Percentiles rank a stretch among this genome's conserved stretches.
Evolutionary conservation across 2,113 vertebrate genomes (phyloP).

Genomic region (Tinamus guttatus): DNA sequence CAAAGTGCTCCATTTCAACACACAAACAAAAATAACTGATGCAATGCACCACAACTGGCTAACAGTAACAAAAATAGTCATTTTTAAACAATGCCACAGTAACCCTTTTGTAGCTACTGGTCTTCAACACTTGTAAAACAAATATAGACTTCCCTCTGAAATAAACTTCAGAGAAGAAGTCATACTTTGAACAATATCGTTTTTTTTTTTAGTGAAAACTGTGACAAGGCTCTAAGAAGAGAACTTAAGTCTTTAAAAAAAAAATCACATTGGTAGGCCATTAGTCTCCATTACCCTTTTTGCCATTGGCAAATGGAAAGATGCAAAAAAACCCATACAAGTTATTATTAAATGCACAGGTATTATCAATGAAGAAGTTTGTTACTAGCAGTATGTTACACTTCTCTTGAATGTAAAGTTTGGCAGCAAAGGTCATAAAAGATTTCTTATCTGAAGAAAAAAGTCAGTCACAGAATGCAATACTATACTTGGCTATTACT

Average conservation of each 20-base stretch:
- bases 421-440: neutral
- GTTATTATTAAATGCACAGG: neutral
- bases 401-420: neutral
- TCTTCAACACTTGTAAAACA: neutral
- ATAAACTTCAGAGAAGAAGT: neutral
- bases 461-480: neutral
- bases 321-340: neutral
- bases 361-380: neutral
- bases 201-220: neutral
- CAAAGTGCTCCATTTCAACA: neutral
- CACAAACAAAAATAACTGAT: neutral
- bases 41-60: neutral
- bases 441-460: neutral
- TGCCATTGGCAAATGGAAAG: neutral
- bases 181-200: neutral
- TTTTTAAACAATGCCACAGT: neutral
- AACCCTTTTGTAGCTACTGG: neutral
- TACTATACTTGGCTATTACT: neutral
- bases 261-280: neutral
- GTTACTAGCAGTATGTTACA: neutral
- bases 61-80: neutral
- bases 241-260: neutral
- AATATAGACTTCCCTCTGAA: neutral
- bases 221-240: neutral
- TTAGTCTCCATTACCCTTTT: neutral